A percentile compares a stretch with the other conserved stretches of the same genome.
These are phyloP conservation scores for Lasius platythorax DNA, from an alignment of 2,888 invertebrate genomes.

Conservation along the genomic window DNA sequence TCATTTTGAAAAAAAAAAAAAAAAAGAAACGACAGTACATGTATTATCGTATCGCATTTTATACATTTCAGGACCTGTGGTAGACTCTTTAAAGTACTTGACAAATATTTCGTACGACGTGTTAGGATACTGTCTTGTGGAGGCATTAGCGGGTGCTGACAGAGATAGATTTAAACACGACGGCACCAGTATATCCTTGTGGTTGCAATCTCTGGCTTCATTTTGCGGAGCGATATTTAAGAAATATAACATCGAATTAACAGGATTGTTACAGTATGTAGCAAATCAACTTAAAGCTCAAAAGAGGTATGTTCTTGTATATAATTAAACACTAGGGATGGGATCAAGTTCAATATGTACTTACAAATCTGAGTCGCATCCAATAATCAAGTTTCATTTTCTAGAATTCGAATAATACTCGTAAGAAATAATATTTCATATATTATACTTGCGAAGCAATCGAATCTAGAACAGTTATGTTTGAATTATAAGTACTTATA, in stretches of 20 bases:
- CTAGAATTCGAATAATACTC: no score
- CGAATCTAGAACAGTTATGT: no score
- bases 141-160: conserved; percentile 94
- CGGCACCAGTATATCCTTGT: conserved; percentile 96
- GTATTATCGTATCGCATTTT: not conserved
- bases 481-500: no score
- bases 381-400: no score
- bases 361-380: no score
- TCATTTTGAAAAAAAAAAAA: not conserved
- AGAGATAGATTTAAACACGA: conserved; percentile 94
- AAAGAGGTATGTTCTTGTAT: conserved; percentile 90
- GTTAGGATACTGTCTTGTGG: conserved; percentile 97
- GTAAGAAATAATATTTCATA: no score
- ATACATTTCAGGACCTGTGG: conserved; percentile 90
- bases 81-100: conserved; percentile 98
- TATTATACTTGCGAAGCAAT: no score
- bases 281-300: conserved; percentile 98
- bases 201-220: conserved; percentile 97
- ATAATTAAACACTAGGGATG: not conserved
- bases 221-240: conserved; percentile 99
- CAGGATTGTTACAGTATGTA: conserved; percentile 98
- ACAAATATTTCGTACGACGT: conserved; percentile 98
- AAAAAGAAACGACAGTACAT: no score
- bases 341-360: no score
- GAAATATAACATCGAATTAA: conserved; percentile 98